Percentiles rank a stretch among this genome's conserved stretches.
These are phyloP conservation scores for Macropis europaea DNA, from an alignment of 2,888 invertebrate genomes.

Conservation along the genomic window DNA sequence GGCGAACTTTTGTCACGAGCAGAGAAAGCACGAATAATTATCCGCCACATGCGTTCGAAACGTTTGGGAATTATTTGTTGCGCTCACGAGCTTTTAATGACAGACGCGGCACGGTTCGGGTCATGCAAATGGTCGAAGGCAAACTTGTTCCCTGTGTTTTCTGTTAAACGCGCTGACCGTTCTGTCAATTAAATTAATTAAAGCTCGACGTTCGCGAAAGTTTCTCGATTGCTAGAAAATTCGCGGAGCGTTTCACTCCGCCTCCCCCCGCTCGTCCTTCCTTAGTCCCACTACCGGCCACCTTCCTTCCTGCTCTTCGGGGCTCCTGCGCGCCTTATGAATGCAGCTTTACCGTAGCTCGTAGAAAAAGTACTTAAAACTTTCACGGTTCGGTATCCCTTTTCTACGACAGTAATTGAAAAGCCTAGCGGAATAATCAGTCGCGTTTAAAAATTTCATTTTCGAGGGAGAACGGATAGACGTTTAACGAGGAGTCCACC, in stretches of 20 bases:
- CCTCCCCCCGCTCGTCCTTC: constrained; percentile 7
- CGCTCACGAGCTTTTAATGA: neutral
- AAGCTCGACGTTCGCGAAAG: constrained; percentile 49
- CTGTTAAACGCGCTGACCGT: constrained; percentile 46
- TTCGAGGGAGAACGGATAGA: no score
- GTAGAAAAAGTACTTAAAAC: constrained; percentile 60
- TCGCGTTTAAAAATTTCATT: constrained; percentile 35
- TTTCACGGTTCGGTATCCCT: constrained; percentile 42
- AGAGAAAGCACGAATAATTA: neutral
- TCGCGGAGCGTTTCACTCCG: constrained; percentile 32
- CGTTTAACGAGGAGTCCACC: no score
- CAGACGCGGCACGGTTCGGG: neutral
- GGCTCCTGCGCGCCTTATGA: constrained; percentile 32
- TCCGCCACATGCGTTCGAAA: neutral
- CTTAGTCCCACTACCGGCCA: constrained; percentile 28
- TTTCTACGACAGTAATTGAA: constrained; percentile 45
- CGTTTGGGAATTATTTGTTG: neutral
- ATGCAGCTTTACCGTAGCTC: constrained; percentile 46
- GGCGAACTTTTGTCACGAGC: neutral
- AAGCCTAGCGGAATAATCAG: constrained; percentile 32
- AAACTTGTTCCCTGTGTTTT: constrained; percentile 11
- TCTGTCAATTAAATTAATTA: constrained; percentile 67
- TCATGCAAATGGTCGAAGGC: neutral
- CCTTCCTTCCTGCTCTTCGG: constrained; percentile 38
- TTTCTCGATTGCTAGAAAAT: constrained; percentile 62